Percentiles rank a stretch among this genome's conserved stretches.
Conservation (phyloP, 2,888 invertebrate species). For the Pollenia labialis region DNA sequence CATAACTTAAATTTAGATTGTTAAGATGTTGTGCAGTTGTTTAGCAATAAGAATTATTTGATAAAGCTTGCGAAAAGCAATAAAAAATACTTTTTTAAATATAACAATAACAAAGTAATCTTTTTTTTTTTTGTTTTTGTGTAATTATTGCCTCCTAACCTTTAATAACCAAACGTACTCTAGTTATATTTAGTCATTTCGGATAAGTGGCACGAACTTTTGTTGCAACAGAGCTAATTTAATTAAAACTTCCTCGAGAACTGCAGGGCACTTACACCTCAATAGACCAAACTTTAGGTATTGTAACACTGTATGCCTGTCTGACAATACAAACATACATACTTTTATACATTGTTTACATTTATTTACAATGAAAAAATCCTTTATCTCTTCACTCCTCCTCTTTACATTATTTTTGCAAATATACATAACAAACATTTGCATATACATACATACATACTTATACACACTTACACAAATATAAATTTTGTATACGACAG, state of each 20-base stretch:
- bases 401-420: not conserved
- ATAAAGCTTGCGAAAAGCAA: no score
- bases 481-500: not conserved
- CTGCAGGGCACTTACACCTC: not conserved
- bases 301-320: slow-evolving; percentile 76
- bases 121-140: no score
- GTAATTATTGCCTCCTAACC: no score
- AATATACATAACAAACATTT: not conserved
- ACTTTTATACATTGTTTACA: not conserved
- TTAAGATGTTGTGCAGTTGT: no score
- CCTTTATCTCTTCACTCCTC: not conserved
- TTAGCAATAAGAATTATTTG: no score
- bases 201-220: no score
- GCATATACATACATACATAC: not conserved
- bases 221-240: no score
- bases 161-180: no score
- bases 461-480: not conserved
- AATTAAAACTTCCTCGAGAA: not conserved
- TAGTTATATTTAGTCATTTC: no score
- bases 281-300: not conserved
- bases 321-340: slow-evolving; percentile 76
- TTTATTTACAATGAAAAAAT: slow-evolving; percentile 11
- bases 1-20: no score
- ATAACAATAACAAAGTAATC: no score
- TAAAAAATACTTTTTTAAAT: no score